Base-by-base conservation (phyloP, 2,113 vertebrate species). In the Pavo muticus region DNA sequence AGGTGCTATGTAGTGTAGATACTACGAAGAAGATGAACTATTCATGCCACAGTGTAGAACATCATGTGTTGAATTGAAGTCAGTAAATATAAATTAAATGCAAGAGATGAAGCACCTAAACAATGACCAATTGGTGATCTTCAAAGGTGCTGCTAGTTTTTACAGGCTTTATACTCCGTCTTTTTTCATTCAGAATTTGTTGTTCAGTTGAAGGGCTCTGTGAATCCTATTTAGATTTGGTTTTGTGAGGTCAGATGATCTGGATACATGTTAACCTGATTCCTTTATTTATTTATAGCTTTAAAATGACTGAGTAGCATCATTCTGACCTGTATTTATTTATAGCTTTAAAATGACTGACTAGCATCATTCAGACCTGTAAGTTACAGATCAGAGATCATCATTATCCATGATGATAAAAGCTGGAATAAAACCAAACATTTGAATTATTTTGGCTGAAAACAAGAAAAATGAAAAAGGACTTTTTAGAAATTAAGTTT, bases 141-240 rank as follows among this genome's bases (percentile, higher is more conserved):
- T 65, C 30, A 42, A 4, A 1, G 1, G 21, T 7, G 24, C 6
- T 45, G 9, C 14, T 60, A 25, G 1, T 1, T 35, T 37, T 54
- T 20, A 24, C 17, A n/a, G 47, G 30, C 15, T 70, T 64, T 1
- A 30, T 23, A 16, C 15, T 8, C 21, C 48, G 71, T 45, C 65
- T 35, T 13, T 29, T 30, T 35, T 30, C 56, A 48, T 40, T 56
- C 47, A 64, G 69, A 71, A 76, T 24, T 29, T 71, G n/a, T 65
- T 27, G 19, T 80, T 68, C 29, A 30, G n/a, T 39, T 35, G 32
- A 63, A 56, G 27, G 32, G 21, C 9, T 29, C 19, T 16, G 10
- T 47, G n/a, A 20, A 37, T 47, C 24, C 25, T 48, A 8, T 40
- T 65, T 11, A 59, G 27, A 90, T 37, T 56, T 24, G 45, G 20